Evolutionary conservation across 2,888 invertebrate species (phyloP), one percentile per base, ranked within the genome.

Genomic region (Caenorhabditis macrosperma): DNA sequence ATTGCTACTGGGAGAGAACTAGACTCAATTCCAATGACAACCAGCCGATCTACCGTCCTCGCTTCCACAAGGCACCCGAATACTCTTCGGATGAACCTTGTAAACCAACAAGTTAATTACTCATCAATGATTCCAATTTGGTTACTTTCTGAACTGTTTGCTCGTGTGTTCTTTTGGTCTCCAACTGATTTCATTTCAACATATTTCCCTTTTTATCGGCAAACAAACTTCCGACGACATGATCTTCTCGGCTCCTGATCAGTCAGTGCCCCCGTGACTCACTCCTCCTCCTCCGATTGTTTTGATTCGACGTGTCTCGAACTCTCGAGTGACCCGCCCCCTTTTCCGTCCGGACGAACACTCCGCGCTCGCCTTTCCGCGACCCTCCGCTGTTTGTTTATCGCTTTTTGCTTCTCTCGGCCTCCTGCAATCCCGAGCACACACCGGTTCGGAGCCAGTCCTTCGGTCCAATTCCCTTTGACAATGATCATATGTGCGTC

Each of bases 361-460:
- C 63, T 64, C 57, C 57, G 55, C 72, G 72, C 72, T 71, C 28
- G 24, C 10, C 22, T 30, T 50, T 69, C 54, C 61, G 60, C 69
- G 46, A 55, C 48, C n/a, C 48, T 20, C 26, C 46, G n/a, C 28
- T 72, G 48, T 72, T 72, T 72, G 64, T 72, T 72, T 72, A 64
- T 75, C 75, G 54, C 78, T 64, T 68, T 74, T 74, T 71, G 64
- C 72, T 26, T 69, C 50, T 55, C 57, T 63, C 71, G 33, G 52
- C 33, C 50, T 44, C 24, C 48, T 30, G 50, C 35, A 28, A 30
- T 26, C 50, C 41, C 30, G 60, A 72, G 63, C 48, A 72, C 63
- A 64, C 72, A 72, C 72, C 72, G 72, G 71, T 63, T 63, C 71
- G 61, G 57, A 38, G 33, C 17, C 57, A 66, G 26, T 50, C 35